Evolutionary conservation across 37 sponge, comb jelly and placozoan genomes (phyloP).

Genomic region (Geodia barretti): DNA sequence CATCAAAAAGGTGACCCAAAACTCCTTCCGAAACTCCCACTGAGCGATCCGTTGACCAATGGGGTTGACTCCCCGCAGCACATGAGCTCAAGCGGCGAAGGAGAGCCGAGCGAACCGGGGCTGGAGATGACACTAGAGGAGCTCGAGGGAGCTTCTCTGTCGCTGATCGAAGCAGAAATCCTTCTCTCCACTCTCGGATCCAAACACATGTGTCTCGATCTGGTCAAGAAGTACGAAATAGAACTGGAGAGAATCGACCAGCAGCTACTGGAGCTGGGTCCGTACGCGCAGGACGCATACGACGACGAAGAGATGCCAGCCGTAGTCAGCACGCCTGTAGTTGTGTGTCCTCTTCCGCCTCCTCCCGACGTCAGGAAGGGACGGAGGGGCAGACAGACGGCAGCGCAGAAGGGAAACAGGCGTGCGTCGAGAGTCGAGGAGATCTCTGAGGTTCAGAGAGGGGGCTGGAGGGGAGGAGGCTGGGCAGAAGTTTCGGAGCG

Average conservation of each 20-base stretch:
- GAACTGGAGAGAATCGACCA: slow-evolving; percentile 55
- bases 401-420: background rate
- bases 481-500: background rate
- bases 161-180: background rate
- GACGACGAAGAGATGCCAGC: background rate
- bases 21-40: background rate
- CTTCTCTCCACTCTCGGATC: background rate
- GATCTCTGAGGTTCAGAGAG: background rate
- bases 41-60: background rate
- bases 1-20: background rate
- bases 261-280: slow-evolving; percentile 53
- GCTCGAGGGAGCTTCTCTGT: background rate
- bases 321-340: background rate
- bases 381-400: background rate
- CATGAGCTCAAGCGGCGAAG: background rate
- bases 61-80: background rate
- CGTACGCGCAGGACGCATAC: slow-evolving; percentile 49
- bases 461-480: background rate
- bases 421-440: background rate
- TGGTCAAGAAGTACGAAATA: slow-evolving; percentile 20
- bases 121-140: background rate
- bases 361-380: background rate
- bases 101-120: background rate
- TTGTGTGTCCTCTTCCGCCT: background rate
- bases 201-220: background rate